Base-by-base conservation (phyloP, 1,140 invertebrate genomes). In the Atta texana region DNA sequence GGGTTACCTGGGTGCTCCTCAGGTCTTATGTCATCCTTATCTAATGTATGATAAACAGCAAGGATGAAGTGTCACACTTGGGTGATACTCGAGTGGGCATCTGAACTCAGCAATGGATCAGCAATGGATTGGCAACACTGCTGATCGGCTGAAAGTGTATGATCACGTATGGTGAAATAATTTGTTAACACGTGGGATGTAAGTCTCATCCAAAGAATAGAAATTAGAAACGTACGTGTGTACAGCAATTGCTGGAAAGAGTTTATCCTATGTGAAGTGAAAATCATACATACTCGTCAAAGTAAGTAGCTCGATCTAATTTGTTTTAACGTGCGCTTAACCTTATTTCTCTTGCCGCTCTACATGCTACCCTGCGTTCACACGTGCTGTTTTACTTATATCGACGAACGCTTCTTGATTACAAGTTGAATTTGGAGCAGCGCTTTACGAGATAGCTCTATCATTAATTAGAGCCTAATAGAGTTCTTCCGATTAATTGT, bases 231-330 rank as follows among this genome's bases (percentile, higher is more conserved):
- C 0, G 0, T 10, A 51, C 34, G 4, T 21, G 34, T 12, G 1
- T 44, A 14, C 61, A 1, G 0, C 8, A 69, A 49, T 69, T 61
- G 16, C 28, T 12, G 51, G 18, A 80, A 64, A 53, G 0, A 57
- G 44, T 51, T 18, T 39, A 76, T 2, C 10, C 1, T 63, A 28
- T 31, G 16, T 12, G 69, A 34, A 63, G 12, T 16, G 5, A 49
- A 18, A 86, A 21, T 16, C 44, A n/a, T 71, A 34, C 5, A 34
- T 34, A 76, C 16, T 28, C 66, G 0, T 31, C 12, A 66, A 87
- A 61, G 88, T 90, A 34, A 87, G 71, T 87, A 51, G 31, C 3
- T 14, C 1, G n/a, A 2, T 51, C 24, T 57, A 80, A 63, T 86
- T 44, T 12, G 53, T 71, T 34, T 4, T 69, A 18, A 14, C 4